Evolutionary conservation across 2,888 invertebrate species (phyloP).

Genomic region (Megaustenia siamemsis): DNA sequence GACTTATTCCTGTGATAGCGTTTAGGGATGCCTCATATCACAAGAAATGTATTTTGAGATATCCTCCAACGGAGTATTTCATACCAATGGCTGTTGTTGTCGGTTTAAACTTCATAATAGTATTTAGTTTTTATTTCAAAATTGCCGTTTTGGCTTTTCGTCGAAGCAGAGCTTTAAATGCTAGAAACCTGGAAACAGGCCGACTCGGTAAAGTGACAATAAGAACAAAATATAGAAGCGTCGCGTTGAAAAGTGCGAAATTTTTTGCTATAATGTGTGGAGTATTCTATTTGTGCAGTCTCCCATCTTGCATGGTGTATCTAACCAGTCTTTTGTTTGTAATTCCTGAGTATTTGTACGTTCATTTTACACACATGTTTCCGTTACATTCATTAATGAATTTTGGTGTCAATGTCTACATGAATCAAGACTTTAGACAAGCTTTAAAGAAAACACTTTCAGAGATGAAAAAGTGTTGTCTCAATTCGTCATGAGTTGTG

Average conservation of each 20-base stretch:
- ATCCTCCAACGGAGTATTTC: background rate
- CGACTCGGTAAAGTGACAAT: background rate
- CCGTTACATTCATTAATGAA: background rate
- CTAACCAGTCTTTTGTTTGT: too few species aligned
- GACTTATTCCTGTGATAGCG: background rate
- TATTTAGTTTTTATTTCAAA: background rate
- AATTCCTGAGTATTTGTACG: background rate
- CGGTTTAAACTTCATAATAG: background rate
- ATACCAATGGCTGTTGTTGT: background rate
- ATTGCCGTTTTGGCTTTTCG: background rate
- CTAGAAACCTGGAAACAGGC: background rate
- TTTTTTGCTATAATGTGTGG: background rate
- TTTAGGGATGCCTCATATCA: background rate
- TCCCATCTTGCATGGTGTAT: background rate
- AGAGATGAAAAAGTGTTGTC: background rate
- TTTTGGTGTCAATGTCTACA: background rate
- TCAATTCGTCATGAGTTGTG: too few species aligned
- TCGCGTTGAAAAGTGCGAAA: background rate
- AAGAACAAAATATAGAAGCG: background rate
- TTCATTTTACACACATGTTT: background rate
- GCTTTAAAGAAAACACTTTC: background rate
- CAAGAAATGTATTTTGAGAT: background rate
- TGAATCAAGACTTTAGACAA: constrained; percentile 2
- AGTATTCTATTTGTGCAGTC: background rate
- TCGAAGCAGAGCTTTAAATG: background rate